Evolutionary conservation across 2,888 invertebrate genomes (phyloP), one percentile per base, ranked within the genome.

Genomic region (Drosophila testacea): DNA sequence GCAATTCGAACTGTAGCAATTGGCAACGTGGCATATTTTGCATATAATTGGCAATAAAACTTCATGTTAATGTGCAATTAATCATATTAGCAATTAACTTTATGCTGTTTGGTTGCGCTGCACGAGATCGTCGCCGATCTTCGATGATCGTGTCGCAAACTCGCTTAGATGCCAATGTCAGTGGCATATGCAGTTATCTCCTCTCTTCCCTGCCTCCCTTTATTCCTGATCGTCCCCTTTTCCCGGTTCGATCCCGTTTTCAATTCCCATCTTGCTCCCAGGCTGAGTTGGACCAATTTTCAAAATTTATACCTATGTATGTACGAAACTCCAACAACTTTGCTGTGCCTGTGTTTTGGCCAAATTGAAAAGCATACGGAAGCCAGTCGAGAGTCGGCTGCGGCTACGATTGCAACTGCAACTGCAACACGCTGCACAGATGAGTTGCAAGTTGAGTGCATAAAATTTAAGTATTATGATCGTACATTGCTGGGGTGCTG

Each of bases 11-110:
- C 52, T 77, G 79, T 76, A 70, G 77, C 77, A 77, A 68, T 77
- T 76, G 69, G 72, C 65, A 59, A 61, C 77, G 74, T 87, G 88
- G 84, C 89, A 87, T 85, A 89, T 85, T 89, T 89, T 88, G 86
- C 78, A 76, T 86, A 89, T 91, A 90, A 91, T 90, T 91, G 91
- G 88, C 90, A 75, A 91, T 90, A 91, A 90, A 90, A 89, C 91
- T 89, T 89, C 90, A 90, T 91, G 91, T 91, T 90, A 90, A 91
- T 89, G 90, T 89, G 85, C 91, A 90, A 90, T 90, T 91, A 90
- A 91, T 90, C 90, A 91, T 88, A 91, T 90, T 90, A 84, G 88
- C 90, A 90, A 90, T 90, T 90, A 90, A 89, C 90, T 85, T 85
- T 77, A 79, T 84, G 89, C 83, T 85, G 89, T 85, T 89, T 76